Conservation (phyloP, 2,113 vertebrate genomes). For the Acinonyx jubatus region DNA sequence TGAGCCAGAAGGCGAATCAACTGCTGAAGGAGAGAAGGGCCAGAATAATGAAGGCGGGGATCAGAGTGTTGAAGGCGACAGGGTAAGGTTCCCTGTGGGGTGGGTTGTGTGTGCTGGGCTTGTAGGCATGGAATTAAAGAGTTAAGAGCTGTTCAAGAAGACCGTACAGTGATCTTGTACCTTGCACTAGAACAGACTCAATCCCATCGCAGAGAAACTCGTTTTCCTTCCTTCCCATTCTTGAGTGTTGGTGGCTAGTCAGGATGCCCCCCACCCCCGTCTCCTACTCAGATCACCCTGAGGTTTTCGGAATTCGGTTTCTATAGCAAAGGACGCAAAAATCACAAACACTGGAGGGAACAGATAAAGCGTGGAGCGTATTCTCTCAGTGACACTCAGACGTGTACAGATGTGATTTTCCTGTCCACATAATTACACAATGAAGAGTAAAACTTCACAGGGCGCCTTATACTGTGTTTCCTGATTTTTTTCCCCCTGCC, state of each 20-base stretch:
- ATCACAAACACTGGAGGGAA: neutral
- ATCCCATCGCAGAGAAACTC: neutral
- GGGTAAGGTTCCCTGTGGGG: slow-evolving; percentile 44
- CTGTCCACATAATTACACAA: accelerated
- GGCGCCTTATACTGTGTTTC: neutral
- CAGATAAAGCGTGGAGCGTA: accelerated
- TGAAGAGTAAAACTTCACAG: neutral
- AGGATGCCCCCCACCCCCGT: accelerated
- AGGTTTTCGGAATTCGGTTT: neutral
- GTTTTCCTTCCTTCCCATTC: neutral
- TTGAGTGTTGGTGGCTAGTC: no score
- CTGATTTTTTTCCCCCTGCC: neutral
- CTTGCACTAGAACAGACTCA: neutral
- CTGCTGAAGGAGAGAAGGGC: neutral
- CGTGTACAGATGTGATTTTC: accelerated
- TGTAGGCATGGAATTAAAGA: neutral
- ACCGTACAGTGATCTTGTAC: accelerated
- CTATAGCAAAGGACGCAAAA: neutral
- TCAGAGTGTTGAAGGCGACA: neutral
- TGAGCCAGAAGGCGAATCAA: neutral
- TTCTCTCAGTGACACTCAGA: accelerated
- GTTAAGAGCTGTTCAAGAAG: neutral
- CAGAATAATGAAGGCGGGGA: neutral
- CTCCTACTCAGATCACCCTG: neutral
- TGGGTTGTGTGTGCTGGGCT: neutral